Evolutionary conservation across 2,797 vertebrate genomes (phyloP).

Genomic region (Pygocentrus nattereri): DNA sequence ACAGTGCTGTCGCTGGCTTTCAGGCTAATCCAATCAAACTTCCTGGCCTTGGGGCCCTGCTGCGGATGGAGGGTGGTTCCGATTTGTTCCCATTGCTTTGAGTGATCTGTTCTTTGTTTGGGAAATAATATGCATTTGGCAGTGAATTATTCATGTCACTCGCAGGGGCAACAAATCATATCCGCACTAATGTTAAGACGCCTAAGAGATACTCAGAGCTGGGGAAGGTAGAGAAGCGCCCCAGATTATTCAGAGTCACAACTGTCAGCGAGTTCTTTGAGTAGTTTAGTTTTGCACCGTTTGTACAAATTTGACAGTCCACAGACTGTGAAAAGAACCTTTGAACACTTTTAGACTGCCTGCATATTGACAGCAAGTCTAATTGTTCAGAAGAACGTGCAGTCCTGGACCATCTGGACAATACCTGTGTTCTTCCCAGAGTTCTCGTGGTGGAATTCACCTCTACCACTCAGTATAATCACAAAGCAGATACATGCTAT

Average conservation of each 20-base stretch:
- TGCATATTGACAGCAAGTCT: no score
- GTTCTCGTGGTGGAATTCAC: no score
- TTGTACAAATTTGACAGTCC: no score
- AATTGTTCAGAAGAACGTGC: no score
- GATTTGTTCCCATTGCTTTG: slow-evolving; percentile 15
- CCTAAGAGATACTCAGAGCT: not conserved
- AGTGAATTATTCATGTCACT: not conserved
- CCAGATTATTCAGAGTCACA: not conserved
- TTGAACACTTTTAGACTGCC: no score
- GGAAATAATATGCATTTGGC: slow-evolving; percentile 4
- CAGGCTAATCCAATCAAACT: slow-evolving; percentile 29
- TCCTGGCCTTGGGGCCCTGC: slow-evolving; percentile 56
- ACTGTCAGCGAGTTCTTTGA: not conserved
- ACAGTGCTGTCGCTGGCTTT: slow-evolving; percentile 21
- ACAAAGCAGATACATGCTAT: no score
- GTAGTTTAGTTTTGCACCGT: not conserved
- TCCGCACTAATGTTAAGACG: not conserved
- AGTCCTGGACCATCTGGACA: no score
- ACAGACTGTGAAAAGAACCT: no score
- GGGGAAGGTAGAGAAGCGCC: not conserved
- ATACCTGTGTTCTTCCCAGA: no score
- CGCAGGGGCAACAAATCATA: not conserved
- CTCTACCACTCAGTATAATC: no score
- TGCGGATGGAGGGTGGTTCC: not conserved
- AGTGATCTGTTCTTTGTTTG: slow-evolving; percentile 19